Conservation (phyloP, 2,888 invertebrate genomes). For the Drosophila setosimentum region DNA sequence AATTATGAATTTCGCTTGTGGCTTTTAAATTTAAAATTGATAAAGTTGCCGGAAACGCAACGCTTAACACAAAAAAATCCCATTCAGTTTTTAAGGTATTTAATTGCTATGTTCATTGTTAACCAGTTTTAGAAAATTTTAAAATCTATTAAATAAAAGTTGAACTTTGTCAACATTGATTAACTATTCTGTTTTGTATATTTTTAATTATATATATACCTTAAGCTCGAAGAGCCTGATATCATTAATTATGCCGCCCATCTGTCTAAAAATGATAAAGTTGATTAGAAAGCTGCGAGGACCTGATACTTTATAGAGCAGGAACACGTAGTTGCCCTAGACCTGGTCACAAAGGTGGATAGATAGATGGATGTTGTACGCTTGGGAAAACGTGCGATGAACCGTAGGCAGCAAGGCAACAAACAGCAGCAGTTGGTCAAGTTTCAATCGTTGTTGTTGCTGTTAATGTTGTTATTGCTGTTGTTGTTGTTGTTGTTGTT, state of each 20-base stretch:
- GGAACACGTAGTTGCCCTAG: slow-evolving; percentile 41
- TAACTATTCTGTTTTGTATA: not conserved
- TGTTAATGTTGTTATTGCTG: slow-evolving; percentile 4
- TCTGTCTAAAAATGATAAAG: not conserved
- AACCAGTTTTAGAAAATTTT: not conserved
- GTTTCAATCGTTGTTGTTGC: slow-evolving; percentile 34
- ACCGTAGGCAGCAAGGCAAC: slow-evolving; percentile 47
- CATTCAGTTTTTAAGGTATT: not conserved
- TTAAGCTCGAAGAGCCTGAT: not conserved
- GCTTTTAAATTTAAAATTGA: not conserved
- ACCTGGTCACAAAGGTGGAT: slow-evolving; percentile 62
- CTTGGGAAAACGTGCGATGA: slow-evolving; percentile 43
- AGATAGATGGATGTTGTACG: slow-evolving; percentile 39
- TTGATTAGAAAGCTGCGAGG: not conserved
- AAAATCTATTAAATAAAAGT: not conserved
- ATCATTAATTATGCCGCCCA: not conserved
- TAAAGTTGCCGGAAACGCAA: not conserved
- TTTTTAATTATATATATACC: not conserved
- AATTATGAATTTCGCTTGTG: not conserved
- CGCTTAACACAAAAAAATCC: not conserved
- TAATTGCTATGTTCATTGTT: not conserved
- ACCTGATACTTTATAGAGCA: slow-evolving; percentile 22
- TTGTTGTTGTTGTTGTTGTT: slow-evolving; percentile 36
- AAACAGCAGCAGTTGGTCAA: slow-evolving; percentile 71
- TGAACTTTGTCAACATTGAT: not conserved